Evolutionary conservation across 2,888 invertebrate species (phyloP), one percentile per base, ranked within the genome.

Genomic region (Cacoxenus indagator): DNA sequence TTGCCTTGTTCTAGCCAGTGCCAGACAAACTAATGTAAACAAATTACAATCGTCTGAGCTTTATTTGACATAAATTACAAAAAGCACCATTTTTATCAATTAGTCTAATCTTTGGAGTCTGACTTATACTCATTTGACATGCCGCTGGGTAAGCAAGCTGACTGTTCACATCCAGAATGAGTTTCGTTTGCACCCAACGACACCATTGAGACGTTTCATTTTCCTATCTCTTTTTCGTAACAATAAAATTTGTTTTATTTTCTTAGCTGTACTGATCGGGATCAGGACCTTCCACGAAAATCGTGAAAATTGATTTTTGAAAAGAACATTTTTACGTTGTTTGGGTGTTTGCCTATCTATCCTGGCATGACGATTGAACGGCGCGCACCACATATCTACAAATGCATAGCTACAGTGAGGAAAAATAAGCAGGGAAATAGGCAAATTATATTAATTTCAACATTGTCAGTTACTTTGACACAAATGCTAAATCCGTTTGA

Each of bases 21-120:
- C 22, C 19, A 51, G 51, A 2, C 51, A 51, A 9, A 19, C 27
- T 4, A 22, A 43, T 11, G 75, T 76, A 77, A 81, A 76, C 81
- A 81, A 81, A 80, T 77, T 80, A 81, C 81, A 77, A 82, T 81
- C 78, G 77, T 78, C 80, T 80, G 82, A 76, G 78, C 67, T 76
- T 78, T 81, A 80, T 80, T 79, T 79, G 79, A 78, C 79, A 79
- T 79, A 81, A 79, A 79, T 79, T 79, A 79, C 80, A 76, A 76
- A 72, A 76, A 73, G 76, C 79, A 75, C 78, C 81, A 82, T 79
- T 81, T 82, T 82, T 81, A 81, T 81, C 81, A 81, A 81, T 81
- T 82, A 82, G 83, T 79, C 79, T 78, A 82, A 82, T 79, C 81
- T 81, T 71, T 72, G 26, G 51, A 29, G 51, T 22, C 37, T 62